phyloP scores from a whole-genome alignment of 2,797 vertebrate genomes.

The Sciurus carolinensis region DNA sequence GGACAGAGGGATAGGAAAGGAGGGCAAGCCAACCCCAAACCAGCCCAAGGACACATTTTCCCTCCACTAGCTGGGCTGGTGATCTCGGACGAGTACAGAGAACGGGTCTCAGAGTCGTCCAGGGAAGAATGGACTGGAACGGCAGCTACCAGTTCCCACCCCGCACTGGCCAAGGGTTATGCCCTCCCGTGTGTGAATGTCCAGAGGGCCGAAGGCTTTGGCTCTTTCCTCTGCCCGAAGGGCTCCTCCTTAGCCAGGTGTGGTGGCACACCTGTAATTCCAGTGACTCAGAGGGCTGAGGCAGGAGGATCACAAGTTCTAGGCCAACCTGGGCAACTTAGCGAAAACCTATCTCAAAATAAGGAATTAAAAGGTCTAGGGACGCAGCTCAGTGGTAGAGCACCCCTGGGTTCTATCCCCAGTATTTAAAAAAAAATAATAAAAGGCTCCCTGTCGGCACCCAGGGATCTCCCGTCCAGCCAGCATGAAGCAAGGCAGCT shows the following conservation, averaged over 20 bases:
- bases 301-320: too few relatives aligned
- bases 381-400: too few relatives aligned
- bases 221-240: not conserved
- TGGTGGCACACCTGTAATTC: too few relatives aligned
- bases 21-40: not conserved
- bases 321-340: too few relatives aligned
- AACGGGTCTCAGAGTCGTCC: not conserved
- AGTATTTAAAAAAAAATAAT: too few relatives aligned
- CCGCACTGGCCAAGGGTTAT: not conserved
- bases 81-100: not conserved
- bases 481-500: not conserved
- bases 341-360: too few relatives aligned
- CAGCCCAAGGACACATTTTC: not conserved
- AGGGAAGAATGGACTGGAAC: rapidly evolving
- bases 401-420: too few relatives aligned
- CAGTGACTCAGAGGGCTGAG: too few relatives aligned
- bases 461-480: not conserved
- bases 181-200: not conserved
- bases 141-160: not conserved
- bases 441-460: not conserved
- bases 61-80: not conserved
- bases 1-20: not conserved
- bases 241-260: too few relatives aligned
- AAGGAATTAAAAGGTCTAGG: too few relatives aligned
- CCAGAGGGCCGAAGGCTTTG: not conserved